Evolutionary conservation across 2,113 vertebrate genomes (phyloP), one percentile per base, ranked within the genome.

Genomic region (Plecturocebus donacophilus): DNA sequence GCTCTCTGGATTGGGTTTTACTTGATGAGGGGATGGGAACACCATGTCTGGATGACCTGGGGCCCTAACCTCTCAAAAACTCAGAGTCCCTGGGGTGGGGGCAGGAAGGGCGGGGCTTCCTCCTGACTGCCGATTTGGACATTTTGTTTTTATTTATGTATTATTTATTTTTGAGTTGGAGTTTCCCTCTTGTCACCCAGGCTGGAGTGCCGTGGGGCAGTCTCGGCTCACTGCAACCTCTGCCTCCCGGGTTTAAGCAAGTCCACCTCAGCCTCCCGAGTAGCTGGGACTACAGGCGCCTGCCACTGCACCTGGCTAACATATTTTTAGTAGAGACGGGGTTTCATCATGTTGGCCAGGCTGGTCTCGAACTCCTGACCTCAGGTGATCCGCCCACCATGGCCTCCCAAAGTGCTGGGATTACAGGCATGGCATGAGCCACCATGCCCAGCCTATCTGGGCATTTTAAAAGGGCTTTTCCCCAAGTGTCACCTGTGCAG

Each of bases 401-500:
- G 6, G 66, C 66, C 66, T 68, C 66, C 66, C 66, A 16, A 68
- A 68, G 32, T 68, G 66, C 66, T 35, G 6, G 66, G 32, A 68
- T 68, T 68, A 35, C 16, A 19, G 32, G 66, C 32, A 64, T n/a
- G 32, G 66, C 32, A 64, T n/a, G 32, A 68, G 16, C 32, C 66
- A n/a, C 66, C 14, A 3, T 2, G 2, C 66, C 66, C 14, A 30
- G 66, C 32, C n/a, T 27, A 40, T 14, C 58, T 42, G 42, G 23
- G n/a, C 42, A 52, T 75, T 93, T 40, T 42, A 35, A 79, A 87
- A 64, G 49, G 58, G n/a, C 52, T 54, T 90, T 68, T 82, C 61
- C 20, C 83, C 19, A 5, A 40, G 73, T 52, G 32, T 86, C 56
- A 49, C 45, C 66, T 20, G 56, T 16, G 73, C 32, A 52, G 47